These are phyloP conservation scores for Corydoras maculifer DNA, from an alignment of 2,113 vertebrate genomes.

Conservation along the genomic window DNA sequence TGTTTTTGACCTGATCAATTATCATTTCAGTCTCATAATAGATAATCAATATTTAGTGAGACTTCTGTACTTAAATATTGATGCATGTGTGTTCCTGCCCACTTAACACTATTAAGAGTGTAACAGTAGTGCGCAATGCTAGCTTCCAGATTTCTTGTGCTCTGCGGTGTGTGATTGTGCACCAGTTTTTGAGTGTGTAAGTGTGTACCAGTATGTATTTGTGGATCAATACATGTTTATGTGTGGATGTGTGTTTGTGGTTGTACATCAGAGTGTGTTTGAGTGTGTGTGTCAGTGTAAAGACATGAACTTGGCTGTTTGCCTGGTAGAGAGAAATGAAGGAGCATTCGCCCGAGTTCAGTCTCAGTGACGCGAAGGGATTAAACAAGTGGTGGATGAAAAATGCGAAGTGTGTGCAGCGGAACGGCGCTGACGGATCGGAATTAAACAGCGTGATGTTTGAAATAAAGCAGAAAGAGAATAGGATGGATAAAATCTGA, in stretches of 20 bases:
- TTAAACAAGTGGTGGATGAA: constrained; percentile 53
- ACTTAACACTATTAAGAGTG: too few relatives aligned
- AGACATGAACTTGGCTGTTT: too few relatives aligned
- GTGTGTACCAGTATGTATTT: too few relatives aligned
- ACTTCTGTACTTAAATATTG: constrained; percentile 21
- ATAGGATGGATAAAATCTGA: constrained; percentile 48
- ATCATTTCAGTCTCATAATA: constrained; percentile 19
- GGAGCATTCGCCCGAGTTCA: constrained; percentile 42
- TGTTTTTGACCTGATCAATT: constrained; percentile 18
- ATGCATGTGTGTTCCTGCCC: constrained; percentile 7
- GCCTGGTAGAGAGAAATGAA: constrained; percentile 24
- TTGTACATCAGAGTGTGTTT: too few relatives aligned
- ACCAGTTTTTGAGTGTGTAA: too few relatives aligned
- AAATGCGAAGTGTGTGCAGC: constrained; percentile 27
- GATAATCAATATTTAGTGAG: constrained; percentile 12
- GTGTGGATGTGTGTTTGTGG: too few relatives aligned
- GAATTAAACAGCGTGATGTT: constrained; percentile 63
- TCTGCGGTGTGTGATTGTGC: too few relatives aligned
- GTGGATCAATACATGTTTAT: too few relatives aligned
- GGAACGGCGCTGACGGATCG: constrained; percentile 42
- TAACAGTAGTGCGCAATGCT: too few relatives aligned
- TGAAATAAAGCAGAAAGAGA: constrained; percentile 52
- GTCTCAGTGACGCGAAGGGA: constrained; percentile 47
- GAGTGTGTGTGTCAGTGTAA: constrained; percentile 8
- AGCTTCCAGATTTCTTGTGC: too few relatives aligned